A percentile compares a stretch with the other conserved stretches of the same genome.
phyloP scores from a whole-genome alignment of 2,113 vertebrate genomes.

The Pomatorhinus ruficollis region DNA sequence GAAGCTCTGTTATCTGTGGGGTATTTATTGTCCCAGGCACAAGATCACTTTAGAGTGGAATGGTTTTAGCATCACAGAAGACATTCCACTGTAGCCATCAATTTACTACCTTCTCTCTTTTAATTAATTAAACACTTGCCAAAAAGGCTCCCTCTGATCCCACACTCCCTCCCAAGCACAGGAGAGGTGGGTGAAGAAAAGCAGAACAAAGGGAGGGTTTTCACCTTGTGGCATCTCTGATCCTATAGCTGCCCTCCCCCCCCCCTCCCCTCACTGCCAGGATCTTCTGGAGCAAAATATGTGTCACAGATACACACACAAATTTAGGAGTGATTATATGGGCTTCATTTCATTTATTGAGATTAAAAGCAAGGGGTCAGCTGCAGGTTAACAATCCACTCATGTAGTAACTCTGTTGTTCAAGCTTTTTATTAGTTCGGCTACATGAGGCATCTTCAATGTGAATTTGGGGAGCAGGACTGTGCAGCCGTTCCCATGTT shows the following conservation, averaged over 20 bases:
- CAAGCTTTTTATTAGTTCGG: background rate
- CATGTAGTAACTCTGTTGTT: background rate
- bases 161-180: background rate
- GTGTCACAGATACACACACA: fast-evolving
- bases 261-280: background rate
- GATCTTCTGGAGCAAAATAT: background rate
- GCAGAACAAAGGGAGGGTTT: background rate
- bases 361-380: background rate
- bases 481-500: background rate
- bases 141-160: background rate
- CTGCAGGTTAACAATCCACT: background rate
- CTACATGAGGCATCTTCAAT: background rate
- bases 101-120: background rate
- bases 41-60: background rate
- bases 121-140: background rate
- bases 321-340: background rate
- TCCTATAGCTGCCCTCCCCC: no score
- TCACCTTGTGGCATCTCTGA: background rate
- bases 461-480: background rate
- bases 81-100: background rate
- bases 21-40: background rate
- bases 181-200: background rate
- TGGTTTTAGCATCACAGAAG: background rate
- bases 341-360: background rate
- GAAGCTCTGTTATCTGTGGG: background rate